Evolutionary conservation across 2,113 vertebrate species (phyloP), one percentile per base, ranked within the genome.

Genomic region (Seriola rivoliana): DNA sequence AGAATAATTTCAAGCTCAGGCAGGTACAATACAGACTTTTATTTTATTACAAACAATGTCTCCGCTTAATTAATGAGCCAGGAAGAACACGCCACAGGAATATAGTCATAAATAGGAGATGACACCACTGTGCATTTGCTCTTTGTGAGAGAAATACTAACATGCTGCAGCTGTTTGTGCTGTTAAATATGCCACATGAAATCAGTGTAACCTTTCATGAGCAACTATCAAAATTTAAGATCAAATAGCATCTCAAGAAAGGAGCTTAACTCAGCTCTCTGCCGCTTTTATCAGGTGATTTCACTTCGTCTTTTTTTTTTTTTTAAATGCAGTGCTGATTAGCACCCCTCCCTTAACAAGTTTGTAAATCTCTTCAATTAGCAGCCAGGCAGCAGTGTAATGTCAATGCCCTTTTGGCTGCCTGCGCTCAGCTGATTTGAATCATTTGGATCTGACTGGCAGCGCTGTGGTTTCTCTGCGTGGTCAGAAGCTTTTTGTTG

Each of bases 1-100:
- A 68, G 14, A 63, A 69, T 85, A 11, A 70, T 60, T 87, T 82
- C 71, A 82, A 71, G 60, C 80, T 80, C 52, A 67, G 52, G 55
- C 66, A 67, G 76, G 54, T 74, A 50, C 50, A 80, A 54, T 48
- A 19, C 63, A 59, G 52, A 7, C 34, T 16, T 42, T 85, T 52
- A 65, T 77, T 79, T 71, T 11, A 65, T 69, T 60, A 16, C 63
- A 48, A 72, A 76, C 71, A 82, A 77, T 50, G 59, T 67, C 71
- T 59, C 17, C 2, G n/a, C 55, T 44, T 9, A 75, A 72, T 65
- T 44, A 79, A 82, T 52, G 59, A 88, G 68, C 40, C 68, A 19
- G 65, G 29, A 9, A 78, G 54, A 69, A 59, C 16, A 14, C 19
- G 52, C 7, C 7, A 1, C 16, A 60, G 75, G 25, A 77, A 67